Base-by-base conservation (phyloP, 2,797 vertebrate species). In the Eremophila alpestris region DNA sequence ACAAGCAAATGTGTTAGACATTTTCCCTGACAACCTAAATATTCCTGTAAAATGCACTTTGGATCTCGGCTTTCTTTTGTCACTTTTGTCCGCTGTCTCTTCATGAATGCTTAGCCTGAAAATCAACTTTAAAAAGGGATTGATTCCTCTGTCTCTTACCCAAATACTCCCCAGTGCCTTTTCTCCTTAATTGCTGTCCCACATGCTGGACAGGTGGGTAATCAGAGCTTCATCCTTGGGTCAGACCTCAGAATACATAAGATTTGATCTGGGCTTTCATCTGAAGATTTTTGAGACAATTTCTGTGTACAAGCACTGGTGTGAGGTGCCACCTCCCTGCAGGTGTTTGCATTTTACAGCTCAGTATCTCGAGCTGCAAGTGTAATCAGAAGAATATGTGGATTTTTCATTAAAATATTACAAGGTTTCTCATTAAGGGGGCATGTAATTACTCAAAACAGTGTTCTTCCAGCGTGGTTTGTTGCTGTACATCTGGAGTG, bases 1-100 rank as follows among this genome's bases (percentile, higher is more conserved):
- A 95, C 86, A 95, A 93, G 73, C 88, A 93, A 96, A 94, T 93
- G 55, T 94, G 91, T 96, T 96, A 96, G 94, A 85, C 91, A 75
- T 95, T 97, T 97, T 97, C 95, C 85, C 92, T 95, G 81, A 85
- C 91, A 96, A 94, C 60, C 70, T 93, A 91, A 83, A 82, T 74
- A 87, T 77, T 92, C 80, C 84, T 94, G 75, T 51, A 96, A 93
- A 94, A 94, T 86, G 83, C 79, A 86, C 85, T 96, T 86, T 79
- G 86, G 71, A 94, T 67, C 65, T 88, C 76, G 63, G 73, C 79
- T 94, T 95, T 91, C 82, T 93, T 81, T 92, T 96, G 90, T 95
- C 81, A 58, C 80, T 93, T 91, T 73, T 65, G 81, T 83, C 81
- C 15, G 6, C 73, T 84, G 10, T 87, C 59, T 90, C 83, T 86